phyloP scores from a whole-genome alignment of 2,888 invertebrate genomes.

The Hirtodrosophila cameraria region DNA sequence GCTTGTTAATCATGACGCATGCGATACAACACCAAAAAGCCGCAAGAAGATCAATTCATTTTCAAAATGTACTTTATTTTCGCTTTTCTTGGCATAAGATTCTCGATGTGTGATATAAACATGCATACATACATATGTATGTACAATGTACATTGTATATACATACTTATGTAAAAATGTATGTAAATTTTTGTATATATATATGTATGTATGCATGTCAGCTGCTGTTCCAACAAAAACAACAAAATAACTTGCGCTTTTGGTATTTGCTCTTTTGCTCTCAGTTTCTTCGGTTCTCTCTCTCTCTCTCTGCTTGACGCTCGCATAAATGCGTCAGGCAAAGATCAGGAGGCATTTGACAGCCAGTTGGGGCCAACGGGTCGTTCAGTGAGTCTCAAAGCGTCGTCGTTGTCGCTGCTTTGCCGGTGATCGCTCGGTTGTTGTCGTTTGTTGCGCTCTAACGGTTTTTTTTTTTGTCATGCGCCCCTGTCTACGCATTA shows the following conservation, averaged over 20 bases:
- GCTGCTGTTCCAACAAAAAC: slow-evolving; percentile 6
- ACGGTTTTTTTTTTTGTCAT: slow-evolving; percentile 57
- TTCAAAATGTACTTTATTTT: slow-evolving; percentile 51
- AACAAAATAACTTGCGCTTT: slow-evolving; percentile 29
- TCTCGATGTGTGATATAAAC: background rate
- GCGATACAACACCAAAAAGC: slow-evolving; percentile 36
- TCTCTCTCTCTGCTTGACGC: background rate
- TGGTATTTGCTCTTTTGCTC: slow-evolving; percentile 17
- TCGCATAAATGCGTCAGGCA: slow-evolving; percentile 45
- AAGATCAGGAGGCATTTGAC: slow-evolving; percentile 46
- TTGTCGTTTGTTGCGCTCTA: slow-evolving; percentile 54
- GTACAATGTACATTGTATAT: background rate
- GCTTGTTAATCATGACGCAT: slow-evolving; percentile 63
- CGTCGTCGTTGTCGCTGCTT: slow-evolving; percentile 62
- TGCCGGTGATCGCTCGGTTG: slow-evolving; percentile 45
- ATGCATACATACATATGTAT: background rate
- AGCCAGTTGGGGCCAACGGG: slow-evolving; percentile 27
- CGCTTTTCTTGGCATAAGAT: slow-evolving; percentile 14
- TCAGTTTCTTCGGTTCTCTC: slow-evolving; percentile 15
- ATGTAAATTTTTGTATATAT: background rate
- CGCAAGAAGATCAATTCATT: slow-evolving; percentile 54
- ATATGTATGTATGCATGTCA: background rate
- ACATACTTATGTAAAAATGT: background rate
- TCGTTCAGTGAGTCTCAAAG: slow-evolving; percentile 68
- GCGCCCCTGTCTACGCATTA: slow-evolving; percentile 53